phyloP scores from a whole-genome alignment of 2,113 vertebrate species.

The Morone chrysops region DNA sequence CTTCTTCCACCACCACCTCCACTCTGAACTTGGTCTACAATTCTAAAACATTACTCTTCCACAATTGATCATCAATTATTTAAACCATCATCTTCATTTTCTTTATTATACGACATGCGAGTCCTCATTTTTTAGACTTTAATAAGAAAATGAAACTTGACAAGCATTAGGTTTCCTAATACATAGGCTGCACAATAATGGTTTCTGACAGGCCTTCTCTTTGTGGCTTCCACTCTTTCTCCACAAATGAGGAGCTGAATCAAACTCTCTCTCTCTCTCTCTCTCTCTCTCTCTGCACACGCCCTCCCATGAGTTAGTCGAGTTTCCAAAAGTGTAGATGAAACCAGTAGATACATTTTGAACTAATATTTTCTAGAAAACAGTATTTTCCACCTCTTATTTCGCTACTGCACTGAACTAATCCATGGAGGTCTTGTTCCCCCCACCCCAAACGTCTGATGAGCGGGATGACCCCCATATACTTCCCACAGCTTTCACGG shows the following conservation, averaged over 20 bases:
- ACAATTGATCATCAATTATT: constrained; percentile 1
- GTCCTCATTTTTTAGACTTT: not conserved
- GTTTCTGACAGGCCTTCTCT: constrained; percentile 3
- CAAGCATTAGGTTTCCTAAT: not conserved
- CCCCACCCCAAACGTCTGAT: constrained; percentile 1
- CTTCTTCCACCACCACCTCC: constrained; percentile 7
- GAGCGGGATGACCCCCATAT: constrained; percentile 38
- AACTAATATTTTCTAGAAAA: constrained; percentile 14
- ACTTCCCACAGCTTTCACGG: constrained; percentile 60
- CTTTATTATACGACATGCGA: not conserved
- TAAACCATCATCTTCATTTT: not conserved
- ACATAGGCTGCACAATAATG: not conserved
- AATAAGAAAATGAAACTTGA: constrained; percentile 7
- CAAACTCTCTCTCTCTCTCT: not conserved
- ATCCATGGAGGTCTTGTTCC: constrained; percentile 2
- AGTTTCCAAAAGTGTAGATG: constrained; percentile 10
- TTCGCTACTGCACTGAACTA: not conserved
- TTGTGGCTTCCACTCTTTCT: not conserved
- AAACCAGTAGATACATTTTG: constrained; percentile 11
- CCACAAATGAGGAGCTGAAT: not conserved
- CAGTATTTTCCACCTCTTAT: not conserved
- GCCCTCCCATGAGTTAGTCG: constrained; percentile 12
- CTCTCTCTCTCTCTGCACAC: not conserved
- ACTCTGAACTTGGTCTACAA: constrained; percentile 22
- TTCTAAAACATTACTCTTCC: not conserved